Conservation (phyloP, 1,140 invertebrate genomes). For the Mya arenaria region DNA sequence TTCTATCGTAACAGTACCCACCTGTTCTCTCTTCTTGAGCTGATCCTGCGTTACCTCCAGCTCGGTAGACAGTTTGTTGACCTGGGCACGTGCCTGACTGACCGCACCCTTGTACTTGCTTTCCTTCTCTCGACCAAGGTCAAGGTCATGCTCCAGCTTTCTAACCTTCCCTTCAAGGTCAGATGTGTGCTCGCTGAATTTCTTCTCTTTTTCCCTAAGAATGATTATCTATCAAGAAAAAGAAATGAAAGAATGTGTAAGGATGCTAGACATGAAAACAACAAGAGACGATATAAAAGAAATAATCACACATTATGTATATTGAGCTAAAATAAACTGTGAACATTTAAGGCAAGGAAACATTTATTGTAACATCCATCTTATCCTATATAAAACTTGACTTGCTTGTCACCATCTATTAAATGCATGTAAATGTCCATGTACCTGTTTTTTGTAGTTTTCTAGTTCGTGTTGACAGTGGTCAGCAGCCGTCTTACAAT, state of each 20-base stretch:
- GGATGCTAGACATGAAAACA: neutral
- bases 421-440: too few species aligned
- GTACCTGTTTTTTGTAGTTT: too few species aligned
- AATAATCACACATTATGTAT: too few species aligned
- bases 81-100: conserved; percentile 2
- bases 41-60: neutral
- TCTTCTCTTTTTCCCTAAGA: conserved; percentile 18
- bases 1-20: too few species aligned
- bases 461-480: too few species aligned
- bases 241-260: neutral
- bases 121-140: conserved; percentile 19
- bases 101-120: neutral
- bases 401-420: too few species aligned
- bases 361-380: too few species aligned
- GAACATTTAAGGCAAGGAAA: too few species aligned
- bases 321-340: too few species aligned
- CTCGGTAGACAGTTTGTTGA: conserved; percentile 13
- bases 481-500: too few species aligned
- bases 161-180: too few species aligned
- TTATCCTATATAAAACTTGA: too few species aligned
- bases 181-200: neutral
- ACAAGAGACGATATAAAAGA: neutral
- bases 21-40: neutral
- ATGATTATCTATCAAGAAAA: conserved; percentile 2
- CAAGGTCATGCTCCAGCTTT: neutral